Base-by-base conservation (phyloP, 2,888 invertebrate genomes). In the Asteroscopus sphinx region DNA sequence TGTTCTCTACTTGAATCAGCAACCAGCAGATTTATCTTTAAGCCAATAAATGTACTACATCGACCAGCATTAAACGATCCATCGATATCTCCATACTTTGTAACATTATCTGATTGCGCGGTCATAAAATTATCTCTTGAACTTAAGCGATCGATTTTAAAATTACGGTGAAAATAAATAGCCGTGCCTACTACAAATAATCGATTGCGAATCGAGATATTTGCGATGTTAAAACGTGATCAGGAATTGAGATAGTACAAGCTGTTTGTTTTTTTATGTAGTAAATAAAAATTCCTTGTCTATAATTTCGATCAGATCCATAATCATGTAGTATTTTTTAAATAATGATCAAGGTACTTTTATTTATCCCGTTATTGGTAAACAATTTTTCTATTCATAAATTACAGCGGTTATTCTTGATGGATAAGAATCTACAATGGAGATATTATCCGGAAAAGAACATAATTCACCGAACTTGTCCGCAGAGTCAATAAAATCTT, bases 121-220 rank as follows among this genome's bases (percentile, higher is more conserved):
- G 39, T 58, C 73, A 76, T 73, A 68, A 60, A 66, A 73, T 75
- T 72, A 72, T 65, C 40, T 52, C 49, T 45, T 45, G 17, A 52
- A 51, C 32, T 59, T 36, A 46, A 30, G 45, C 45, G 51, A 76
- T 74, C 59, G 41, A 56, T 54, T 57, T 64, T 55, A 52, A 69
- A 64, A 65, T 71, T 52, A 47, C 47, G 8, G 35, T 49, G 32
- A 58, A 67, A 66, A 46, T 60, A 51, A 55, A 72, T 53, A 49
- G 26, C 44, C n/a, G 16, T 6, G 21, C 21, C 21, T 45, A 66
- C 58, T 57, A 69, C 28, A 17, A 39, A 37, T 48, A 47, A 30
- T 67, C 72, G 68, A 72, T 72, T 33, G 37, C 33, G 15, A 46
- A 15, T 61, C 67, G 51, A 65, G 68, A 68, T 68, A 68, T 61